Evolutionary conservation across 2,888 invertebrate species (phyloP).

Genomic region (Leptopilina myrica): DNA sequence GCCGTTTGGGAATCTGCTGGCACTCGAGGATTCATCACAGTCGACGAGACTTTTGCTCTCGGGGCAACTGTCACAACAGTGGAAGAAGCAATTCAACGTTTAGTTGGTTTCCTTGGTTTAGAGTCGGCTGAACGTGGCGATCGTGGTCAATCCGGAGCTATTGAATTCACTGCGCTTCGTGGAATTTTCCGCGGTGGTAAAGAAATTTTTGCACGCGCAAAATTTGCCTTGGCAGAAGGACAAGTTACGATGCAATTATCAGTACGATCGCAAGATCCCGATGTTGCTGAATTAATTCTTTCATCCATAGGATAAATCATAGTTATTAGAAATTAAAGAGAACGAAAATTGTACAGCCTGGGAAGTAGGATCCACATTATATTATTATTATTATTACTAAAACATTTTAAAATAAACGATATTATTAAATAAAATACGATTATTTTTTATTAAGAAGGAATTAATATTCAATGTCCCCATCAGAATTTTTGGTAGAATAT

Average conservation of each 20-base stretch:
- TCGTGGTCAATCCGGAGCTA: slow-evolving; percentile 88
- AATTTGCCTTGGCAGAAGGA: slow-evolving; percentile 85
- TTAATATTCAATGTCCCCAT: too few species aligned
- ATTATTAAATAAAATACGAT: background rate
- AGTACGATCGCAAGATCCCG: slow-evolving; percentile 90
- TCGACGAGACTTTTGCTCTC: slow-evolving; percentile 95
- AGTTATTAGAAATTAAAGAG: background rate
- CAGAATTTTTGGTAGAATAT: too few species aligned
- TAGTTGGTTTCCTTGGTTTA: slow-evolving; percentile 89
- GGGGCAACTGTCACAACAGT: slow-evolving; percentile 85
- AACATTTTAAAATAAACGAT: background rate
- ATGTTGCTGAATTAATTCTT: slow-evolving; percentile 91
- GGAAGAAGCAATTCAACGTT: slow-evolving; percentile 90
- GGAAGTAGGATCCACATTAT: slow-evolving; percentile 20
- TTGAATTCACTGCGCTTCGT: slow-evolving; percentile 88
- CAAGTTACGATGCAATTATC: slow-evolving; percentile 97
- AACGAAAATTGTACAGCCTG: slow-evolving; percentile 20
- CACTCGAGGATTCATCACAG: slow-evolving; percentile 80
- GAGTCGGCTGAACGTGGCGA: slow-evolving; percentile 91
- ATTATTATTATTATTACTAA: slow-evolving; percentile 15
- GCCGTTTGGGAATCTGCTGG: slow-evolving; percentile 84
- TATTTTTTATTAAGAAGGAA: too few species aligned
- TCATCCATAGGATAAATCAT: slow-evolving; percentile 84
- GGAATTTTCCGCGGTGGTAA: slow-evolving; percentile 95
- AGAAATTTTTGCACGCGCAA: slow-evolving; percentile 91